These are phyloP conservation scores for Lepidotrigona ventralis DNA, from an alignment of 1,140 invertebrate species.

Conservation along the genomic window DNA sequence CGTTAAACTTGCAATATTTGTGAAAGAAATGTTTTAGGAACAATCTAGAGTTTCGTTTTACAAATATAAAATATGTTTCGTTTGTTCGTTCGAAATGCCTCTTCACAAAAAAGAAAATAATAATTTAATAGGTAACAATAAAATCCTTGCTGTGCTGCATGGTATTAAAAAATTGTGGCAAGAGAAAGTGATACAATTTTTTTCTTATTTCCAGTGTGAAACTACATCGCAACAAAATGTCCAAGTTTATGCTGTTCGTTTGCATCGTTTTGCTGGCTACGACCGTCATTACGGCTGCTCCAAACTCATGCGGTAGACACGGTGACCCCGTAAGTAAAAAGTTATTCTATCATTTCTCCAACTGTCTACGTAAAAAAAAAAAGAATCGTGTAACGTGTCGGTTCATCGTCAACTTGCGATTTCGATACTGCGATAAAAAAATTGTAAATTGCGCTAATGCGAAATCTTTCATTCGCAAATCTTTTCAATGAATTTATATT, in stretches of 20 bases:
- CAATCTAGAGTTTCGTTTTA: background rate
- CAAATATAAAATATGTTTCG: background rate
- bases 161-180: background rate
- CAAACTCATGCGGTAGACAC: conserved; percentile 58
- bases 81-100: background rate
- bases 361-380: background rate
- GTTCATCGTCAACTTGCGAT: background rate
- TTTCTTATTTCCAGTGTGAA: conserved; percentile 7
- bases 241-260: conserved; percentile 61
- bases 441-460: too few species aligned
- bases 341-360: background rate
- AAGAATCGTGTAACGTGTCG: background rate
- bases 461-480: too few species aligned
- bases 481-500: too few species aligned
- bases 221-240: conserved; percentile 60
- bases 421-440: background rate
- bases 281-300: conserved; percentile 55
- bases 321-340: conserved; percentile 70
- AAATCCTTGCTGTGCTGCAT: background rate
- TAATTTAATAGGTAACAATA: background rate
- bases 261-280: conserved; percentile 56
- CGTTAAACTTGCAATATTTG: too few species aligned
- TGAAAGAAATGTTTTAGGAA: too few species aligned
- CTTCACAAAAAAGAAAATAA: background rate
- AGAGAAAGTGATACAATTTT: background rate